These are phyloP conservation scores for Rachycentron canadum DNA, from an alignment of 2,797 vertebrate species.

Conservation along the genomic window DNA sequence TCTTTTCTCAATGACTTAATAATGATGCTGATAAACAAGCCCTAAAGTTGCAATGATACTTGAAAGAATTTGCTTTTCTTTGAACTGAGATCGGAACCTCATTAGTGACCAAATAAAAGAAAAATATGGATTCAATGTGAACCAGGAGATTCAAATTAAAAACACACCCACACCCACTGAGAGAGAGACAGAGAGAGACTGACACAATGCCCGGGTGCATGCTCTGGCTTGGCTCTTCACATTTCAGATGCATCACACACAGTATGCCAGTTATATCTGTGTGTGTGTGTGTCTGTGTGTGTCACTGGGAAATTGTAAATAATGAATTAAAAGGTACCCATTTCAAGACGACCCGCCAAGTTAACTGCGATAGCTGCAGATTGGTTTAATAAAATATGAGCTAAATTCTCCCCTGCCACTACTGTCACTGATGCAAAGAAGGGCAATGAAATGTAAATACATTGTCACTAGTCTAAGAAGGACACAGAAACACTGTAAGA, in stretches of 20 bases:
- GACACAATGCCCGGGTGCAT: constrained; percentile 42
- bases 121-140: constrained; percentile 62
- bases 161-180: constrained; percentile 27
- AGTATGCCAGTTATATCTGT: constrained; percentile 19
- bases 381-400: constrained; percentile 79
- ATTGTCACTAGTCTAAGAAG: constrained; percentile 5
- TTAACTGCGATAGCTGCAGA: constrained; percentile 64
- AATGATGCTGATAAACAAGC: constrained; percentile 69
- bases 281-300: constrained; percentile 14
- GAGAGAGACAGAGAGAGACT: background rate
- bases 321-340: constrained; percentile 73
- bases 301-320: constrained; percentile 66
- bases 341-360: constrained; percentile 69
- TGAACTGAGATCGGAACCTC: constrained; percentile 64
- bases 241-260: constrained; percentile 44
- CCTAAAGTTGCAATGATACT: constrained; percentile 59
- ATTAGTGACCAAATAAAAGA: constrained; percentile 73
- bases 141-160: constrained; percentile 58
- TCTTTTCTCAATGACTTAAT: constrained; percentile 50
- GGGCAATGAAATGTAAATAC: constrained; percentile 69
- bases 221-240: constrained; percentile 30
- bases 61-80: constrained; percentile 68
- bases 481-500: constrained; percentile 14
- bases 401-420: constrained; percentile 69
- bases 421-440: constrained; percentile 69